Conservation (phyloP, 2,113 vertebrate species). For the Lathamus discolor region DNA sequence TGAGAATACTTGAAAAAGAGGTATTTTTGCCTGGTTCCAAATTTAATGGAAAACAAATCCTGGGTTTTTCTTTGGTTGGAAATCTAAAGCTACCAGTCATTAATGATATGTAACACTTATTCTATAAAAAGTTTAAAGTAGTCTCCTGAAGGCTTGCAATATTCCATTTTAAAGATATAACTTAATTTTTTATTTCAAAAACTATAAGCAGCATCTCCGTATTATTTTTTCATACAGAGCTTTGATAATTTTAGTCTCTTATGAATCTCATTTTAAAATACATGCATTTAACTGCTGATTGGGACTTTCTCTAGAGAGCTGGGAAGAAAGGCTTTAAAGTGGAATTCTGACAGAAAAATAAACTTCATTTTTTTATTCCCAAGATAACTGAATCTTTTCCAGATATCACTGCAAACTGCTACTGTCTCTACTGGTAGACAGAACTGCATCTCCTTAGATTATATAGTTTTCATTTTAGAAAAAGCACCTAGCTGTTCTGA, state of each 20-base stretch:
- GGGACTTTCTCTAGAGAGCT: neutral
- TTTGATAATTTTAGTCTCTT: neutral
- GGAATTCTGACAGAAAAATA: constrained; percentile 36
- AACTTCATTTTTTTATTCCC: constrained; percentile 22
- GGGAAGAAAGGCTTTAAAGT: constrained; percentile 19
- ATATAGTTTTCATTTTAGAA: neutral
- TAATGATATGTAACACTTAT: neutral
- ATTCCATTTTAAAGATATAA: constrained; percentile 18
- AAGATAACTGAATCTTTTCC: neutral
- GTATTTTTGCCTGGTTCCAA: neutral
- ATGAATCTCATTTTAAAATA: constrained; percentile 22
- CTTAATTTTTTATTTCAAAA: constrained; percentile 8
- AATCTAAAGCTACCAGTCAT: neutral
- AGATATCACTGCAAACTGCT: neutral
- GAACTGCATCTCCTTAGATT: neutral
- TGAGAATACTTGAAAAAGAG: neutral
- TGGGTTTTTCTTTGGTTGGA: neutral
- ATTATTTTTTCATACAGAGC: neutral
- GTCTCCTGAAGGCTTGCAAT: neutral
- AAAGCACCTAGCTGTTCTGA: neutral
- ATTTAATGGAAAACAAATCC: neutral
- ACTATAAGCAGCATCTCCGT: neutral
- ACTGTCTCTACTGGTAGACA: neutral
- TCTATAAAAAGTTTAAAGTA: constrained; percentile 4
- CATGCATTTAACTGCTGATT: neutral